Percentiles rank a stretch among this genome's conserved stretches.
Conservation (phyloP, 2,888 invertebrate species). For the Gari tellinella region DNA sequence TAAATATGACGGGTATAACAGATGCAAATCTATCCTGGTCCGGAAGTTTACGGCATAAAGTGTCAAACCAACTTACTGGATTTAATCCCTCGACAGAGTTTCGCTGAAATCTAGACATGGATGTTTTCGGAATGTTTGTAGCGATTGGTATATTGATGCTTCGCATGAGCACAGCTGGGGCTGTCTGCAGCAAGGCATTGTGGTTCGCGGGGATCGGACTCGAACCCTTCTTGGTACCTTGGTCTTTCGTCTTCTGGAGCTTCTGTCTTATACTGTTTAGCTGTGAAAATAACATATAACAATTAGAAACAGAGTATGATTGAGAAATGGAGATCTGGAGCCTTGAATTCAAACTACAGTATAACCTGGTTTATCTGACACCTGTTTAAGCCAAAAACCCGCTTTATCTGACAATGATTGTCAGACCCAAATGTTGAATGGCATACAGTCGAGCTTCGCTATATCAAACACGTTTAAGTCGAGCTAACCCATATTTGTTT, state of each 20-base stretch:
- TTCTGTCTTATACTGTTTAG: slow-evolving; percentile 55
- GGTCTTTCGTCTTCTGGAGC: slow-evolving; percentile 55
- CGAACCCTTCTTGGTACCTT: slow-evolving; percentile 74
- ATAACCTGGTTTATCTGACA: too few species aligned
- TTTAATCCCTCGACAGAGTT: slow-evolving; percentile 94
- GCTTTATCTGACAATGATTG: too few species aligned
- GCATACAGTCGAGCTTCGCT: too few species aligned
- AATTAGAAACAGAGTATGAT: background rate
- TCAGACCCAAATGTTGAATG: too few species aligned
- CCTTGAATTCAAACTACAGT: too few species aligned
- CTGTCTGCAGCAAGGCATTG: slow-evolving; percentile 78
- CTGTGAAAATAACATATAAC: slow-evolving; percentile 28
- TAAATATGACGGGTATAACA: too few species aligned
- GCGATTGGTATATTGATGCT: slow-evolving; percentile 86
- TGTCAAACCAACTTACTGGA: slow-evolving; percentile 86
- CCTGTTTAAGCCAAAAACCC: too few species aligned
- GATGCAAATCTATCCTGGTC: too few species aligned
- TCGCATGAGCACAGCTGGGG: slow-evolving; percentile 69
- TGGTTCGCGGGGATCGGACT: slow-evolving; percentile 87
- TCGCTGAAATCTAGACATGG: slow-evolving; percentile 88
- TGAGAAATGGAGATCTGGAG: too few species aligned
- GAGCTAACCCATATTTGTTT: too few species aligned
- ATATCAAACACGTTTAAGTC: too few species aligned
- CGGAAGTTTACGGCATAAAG: background rate
- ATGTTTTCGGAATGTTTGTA: slow-evolving; percentile 86